These are phyloP conservation scores for Octomys mimax DNA, from an alignment of 2,797 vertebrate species.

Conservation along the genomic window DNA sequence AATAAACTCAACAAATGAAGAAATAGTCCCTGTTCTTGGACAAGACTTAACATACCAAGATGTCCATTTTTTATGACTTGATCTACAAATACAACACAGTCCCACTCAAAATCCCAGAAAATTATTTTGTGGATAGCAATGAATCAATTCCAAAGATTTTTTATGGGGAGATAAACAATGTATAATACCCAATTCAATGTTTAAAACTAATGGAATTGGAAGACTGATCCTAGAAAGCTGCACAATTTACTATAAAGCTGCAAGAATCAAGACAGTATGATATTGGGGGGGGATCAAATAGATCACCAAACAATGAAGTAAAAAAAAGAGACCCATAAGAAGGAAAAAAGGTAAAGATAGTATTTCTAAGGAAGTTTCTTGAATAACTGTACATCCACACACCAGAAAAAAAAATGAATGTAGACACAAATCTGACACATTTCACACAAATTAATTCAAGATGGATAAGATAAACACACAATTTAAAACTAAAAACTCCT, in stretches of 20 bases:
- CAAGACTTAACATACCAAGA: neutral
- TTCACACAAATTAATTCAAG: neutral
- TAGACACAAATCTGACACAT: neutral
- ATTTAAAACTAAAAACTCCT: neutral
- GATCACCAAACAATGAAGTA: neutral
- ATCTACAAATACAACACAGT: neutral
- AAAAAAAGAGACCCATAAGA: neutral
- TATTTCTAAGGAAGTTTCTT: neutral
- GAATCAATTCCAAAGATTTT: neutral
- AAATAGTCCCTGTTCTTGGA: neutral
- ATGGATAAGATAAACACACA: neutral
- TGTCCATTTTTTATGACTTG: neutral
- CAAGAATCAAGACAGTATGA: neutral
- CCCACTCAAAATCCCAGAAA: neutral
- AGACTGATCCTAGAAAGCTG: neutral
- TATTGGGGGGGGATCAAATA: neutral
- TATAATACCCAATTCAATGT: neutral
- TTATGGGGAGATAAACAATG: neutral
- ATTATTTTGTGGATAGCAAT: neutral
- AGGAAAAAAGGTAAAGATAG: neutral
- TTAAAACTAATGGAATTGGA: neutral
- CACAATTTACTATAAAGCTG: neutral
- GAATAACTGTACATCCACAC: neutral
- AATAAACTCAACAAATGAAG: neutral
- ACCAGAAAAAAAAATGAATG: neutral